Percentiles rank a stretch among this genome's conserved stretches.
phyloP scores from a whole-genome alignment of 2,113 vertebrate genomes.

The Alethe castanea region DNA sequence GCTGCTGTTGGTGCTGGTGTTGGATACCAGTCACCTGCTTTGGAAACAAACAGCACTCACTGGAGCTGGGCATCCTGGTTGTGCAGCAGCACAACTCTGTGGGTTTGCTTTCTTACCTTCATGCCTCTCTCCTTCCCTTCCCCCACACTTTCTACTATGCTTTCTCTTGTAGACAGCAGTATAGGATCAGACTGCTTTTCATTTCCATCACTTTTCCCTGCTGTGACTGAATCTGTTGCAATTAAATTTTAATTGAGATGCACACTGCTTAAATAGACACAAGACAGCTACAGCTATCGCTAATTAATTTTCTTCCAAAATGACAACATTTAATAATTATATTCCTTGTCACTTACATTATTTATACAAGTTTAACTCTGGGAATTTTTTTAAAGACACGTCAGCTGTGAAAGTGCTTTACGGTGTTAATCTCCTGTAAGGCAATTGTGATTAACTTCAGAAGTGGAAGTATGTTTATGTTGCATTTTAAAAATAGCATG shows the following conservation, averaged over 20 bases:
- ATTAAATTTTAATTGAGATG: slow-evolving; percentile 82
- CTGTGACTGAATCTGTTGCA: slow-evolving; percentile 73
- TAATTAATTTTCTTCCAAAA: slow-evolving; percentile 80
- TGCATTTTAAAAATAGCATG: neutral
- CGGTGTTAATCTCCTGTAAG: slow-evolving; percentile 40
- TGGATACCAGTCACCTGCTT: neutral
- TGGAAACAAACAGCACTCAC: neutral
- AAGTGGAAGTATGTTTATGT: neutral
- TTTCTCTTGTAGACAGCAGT: neutral
- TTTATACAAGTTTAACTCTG: slow-evolving; percentile 58
- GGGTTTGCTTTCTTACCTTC: neutral
- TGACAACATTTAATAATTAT: slow-evolving; percentile 78
- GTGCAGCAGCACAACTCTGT: neutral
- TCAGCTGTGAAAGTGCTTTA: slow-evolving; percentile 43
- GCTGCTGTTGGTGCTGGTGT: neutral
- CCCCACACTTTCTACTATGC: neutral
- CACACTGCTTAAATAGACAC: slow-evolving; percentile 73
- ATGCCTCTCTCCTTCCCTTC: neutral
- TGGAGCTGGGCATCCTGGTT: neutral
- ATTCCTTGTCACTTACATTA: slow-evolving; percentile 57
- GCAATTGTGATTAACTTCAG: slow-evolving; percentile 32
- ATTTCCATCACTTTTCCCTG: slow-evolving; percentile 64
- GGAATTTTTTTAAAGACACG: slow-evolving; percentile 17
- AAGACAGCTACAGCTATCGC: slow-evolving; percentile 74
- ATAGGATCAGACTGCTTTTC: slow-evolving; percentile 17